Conservation (phyloP, 2,113 vertebrate species). For the Ochotona curzoniae region DNA sequence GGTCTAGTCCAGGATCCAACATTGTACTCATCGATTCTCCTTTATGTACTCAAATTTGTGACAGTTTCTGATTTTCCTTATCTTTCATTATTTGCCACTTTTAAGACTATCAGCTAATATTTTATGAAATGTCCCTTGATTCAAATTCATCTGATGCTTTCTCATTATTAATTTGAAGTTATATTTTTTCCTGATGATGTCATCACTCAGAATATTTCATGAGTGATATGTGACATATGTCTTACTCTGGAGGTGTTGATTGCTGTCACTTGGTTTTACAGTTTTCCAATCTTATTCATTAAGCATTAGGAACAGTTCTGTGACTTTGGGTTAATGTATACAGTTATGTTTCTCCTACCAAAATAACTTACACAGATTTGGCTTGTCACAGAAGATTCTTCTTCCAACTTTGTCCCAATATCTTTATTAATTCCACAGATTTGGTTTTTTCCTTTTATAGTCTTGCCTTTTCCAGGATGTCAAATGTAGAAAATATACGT, state of each 20-base stretch:
- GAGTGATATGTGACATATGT: neutral
- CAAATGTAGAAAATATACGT: neutral
- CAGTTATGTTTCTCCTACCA: neutral
- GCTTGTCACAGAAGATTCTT: neutral
- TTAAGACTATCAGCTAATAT: neutral
- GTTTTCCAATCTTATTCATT: neutral
- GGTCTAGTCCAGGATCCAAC: neutral
- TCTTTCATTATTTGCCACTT: conserved; percentile 13
- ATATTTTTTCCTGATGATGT: neutral
- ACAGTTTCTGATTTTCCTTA: neutral
- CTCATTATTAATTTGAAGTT: neutral
- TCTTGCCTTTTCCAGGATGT: neutral
- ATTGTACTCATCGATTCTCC: neutral
- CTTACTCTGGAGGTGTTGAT: neutral
- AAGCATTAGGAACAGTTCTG: neutral
- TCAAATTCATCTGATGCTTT: neutral
- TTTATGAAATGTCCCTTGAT: neutral
- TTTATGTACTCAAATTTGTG: neutral
- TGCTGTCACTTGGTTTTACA: neutral
- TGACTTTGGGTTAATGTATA: neutral
- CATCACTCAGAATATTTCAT: neutral
- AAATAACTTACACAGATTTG: neutral
- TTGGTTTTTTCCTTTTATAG: neutral
- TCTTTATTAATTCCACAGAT: neutral
- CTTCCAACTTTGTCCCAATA: neutral